These are phyloP conservation scores for Octomys mimax DNA, from an alignment of 2,797 vertebrate genomes.

Conservation along the genomic window DNA sequence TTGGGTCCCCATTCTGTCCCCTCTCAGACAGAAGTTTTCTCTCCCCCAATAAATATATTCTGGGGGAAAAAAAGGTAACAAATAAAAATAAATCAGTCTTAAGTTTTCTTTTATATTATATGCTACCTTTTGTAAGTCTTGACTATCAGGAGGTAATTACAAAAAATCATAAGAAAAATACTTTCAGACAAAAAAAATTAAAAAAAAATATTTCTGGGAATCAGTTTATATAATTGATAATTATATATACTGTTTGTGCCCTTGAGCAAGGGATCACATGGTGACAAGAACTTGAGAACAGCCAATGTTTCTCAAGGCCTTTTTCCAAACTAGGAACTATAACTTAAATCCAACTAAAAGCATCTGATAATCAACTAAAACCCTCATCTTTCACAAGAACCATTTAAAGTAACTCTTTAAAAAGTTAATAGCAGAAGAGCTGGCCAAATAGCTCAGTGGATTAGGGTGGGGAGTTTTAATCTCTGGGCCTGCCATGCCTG, in stretches of 20 bases:
- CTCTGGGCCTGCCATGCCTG: no score
- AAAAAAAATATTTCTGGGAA: not conserved
- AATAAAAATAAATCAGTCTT: constrained; percentile 29
- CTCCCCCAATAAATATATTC: no score
- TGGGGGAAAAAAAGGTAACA: no score
- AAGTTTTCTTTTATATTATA: constrained; percentile 31
- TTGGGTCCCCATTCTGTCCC: no score
- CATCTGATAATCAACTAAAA: constrained; percentile 31
- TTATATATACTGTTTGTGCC: no score
- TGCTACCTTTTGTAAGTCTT: constrained; percentile 22
- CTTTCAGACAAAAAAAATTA: not conserved
- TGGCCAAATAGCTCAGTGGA: no score
- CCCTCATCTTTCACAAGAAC: constrained; percentile 3
- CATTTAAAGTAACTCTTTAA: constrained; percentile 46
- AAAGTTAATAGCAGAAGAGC: not conserved
- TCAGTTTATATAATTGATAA: constrained; percentile 3
- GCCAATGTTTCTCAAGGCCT: not conserved
- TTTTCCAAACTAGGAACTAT: constrained; percentile 43
- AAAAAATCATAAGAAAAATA: constrained; percentile 49
- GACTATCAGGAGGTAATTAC: not conserved
- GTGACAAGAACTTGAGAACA: not conserved
- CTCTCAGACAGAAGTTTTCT: no score
- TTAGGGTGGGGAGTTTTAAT: no score
- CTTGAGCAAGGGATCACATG: not conserved
- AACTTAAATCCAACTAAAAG: not conserved